phyloP scores from a whole-genome alignment of 1,140 invertebrate genomes.

The Drosophila pruinosa region DNA sequence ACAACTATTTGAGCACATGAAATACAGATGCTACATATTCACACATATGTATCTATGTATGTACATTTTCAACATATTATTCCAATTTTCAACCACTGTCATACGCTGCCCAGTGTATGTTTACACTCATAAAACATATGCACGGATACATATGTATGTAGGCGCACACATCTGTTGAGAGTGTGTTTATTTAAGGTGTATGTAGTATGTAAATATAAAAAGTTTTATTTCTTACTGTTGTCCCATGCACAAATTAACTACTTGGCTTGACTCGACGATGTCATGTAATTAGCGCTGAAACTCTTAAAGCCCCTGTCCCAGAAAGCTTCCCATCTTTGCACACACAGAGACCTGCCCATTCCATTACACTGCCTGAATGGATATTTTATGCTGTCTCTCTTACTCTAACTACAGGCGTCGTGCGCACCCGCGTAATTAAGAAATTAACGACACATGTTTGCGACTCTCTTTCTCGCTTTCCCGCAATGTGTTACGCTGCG shows the following conservation, averaged over 20 bases:
- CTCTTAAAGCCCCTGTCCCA: not conserved
- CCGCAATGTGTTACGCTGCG: slow-evolving; percentile 10
- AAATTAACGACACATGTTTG: slow-evolving; percentile 79
- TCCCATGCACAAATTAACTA: slow-evolving; percentile 70
- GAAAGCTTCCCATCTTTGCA: not conserved
- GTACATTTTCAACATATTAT: not conserved
- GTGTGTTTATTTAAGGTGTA: slow-evolving; percentile 20
- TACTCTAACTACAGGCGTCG: slow-evolving; percentile 6
- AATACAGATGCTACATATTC: slow-evolving; percentile 8
- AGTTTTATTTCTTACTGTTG: slow-evolving; percentile 42
- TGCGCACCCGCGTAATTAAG: slow-evolving; percentile 75
- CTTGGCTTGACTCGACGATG: slow-evolving; percentile 67
- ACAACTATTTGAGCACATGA: not conserved
- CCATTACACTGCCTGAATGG: slow-evolving; percentile 56
- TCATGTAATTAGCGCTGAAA: slow-evolving; percentile 74
- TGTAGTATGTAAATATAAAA: slow-evolving; percentile 31
- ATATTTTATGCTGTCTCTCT: slow-evolving; percentile 36
- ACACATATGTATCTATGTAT: no score
- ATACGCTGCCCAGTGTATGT: slow-evolving; percentile 7
- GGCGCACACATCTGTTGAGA: not conserved
- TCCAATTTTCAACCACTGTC: slow-evolving; percentile 21
- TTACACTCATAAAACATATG: slow-evolving; percentile 3
- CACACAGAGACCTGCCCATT: slow-evolving; percentile 20
- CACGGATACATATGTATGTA: not conserved
- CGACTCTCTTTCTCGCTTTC: slow-evolving; percentile 36